Conservation (phyloP, 2,113 vertebrate species). For the Psophia crepitans region DNA sequence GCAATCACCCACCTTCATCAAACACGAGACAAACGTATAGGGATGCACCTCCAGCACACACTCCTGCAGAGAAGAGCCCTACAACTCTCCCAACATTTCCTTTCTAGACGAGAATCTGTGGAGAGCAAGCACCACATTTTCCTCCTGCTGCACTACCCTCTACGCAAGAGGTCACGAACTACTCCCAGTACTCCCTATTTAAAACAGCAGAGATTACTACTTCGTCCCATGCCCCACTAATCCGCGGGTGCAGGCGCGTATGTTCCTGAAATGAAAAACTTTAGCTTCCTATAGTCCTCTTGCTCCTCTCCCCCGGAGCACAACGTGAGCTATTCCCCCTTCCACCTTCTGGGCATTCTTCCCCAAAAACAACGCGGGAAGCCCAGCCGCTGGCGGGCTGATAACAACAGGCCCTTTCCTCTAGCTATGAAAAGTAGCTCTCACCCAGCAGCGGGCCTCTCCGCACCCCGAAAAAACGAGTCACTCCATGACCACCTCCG, state of each 20-base stretch:
- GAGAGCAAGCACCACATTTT: neutral
- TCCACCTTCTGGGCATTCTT: neutral
- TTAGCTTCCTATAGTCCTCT: neutral
- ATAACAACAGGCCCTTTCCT: neutral
- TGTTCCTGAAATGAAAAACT: neutral
- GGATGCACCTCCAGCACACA: accelerated
- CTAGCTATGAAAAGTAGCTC: too few relatives aligned
- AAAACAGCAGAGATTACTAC: neutral
- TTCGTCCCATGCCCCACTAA: neutral
- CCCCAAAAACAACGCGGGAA: neutral
- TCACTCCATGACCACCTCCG: neutral
- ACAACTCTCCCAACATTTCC: accelerated
- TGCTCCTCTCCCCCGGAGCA: neutral
- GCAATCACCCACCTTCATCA: neutral
- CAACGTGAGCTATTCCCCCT: neutral
- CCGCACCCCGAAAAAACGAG: neutral
- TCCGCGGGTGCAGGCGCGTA: accelerated
- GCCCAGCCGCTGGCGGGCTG: neutral
- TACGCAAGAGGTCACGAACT: too few relatives aligned
- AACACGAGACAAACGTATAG: neutral
- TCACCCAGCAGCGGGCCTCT: neutral
- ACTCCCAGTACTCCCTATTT: accelerated
- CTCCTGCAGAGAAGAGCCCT: neutral
- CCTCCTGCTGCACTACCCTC: neutral
- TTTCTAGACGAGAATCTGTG: accelerated